phyloP scores from a whole-genome alignment of 2,113 vertebrate genomes.

The Myiagra hebetior region DNA sequence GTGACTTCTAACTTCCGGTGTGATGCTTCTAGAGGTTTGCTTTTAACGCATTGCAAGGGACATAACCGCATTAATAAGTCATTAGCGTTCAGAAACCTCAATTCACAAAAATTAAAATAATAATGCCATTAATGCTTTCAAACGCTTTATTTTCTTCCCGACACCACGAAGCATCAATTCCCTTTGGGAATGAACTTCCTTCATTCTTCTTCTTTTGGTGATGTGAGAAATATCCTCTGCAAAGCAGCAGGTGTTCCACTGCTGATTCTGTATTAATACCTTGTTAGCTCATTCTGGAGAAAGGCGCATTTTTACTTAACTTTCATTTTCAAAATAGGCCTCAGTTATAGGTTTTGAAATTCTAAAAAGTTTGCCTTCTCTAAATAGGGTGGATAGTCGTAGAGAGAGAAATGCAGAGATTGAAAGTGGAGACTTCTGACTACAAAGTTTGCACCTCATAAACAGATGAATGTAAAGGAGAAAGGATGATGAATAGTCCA shows the following conservation, averaged over 20 bases:
- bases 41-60: background rate
- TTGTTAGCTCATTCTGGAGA: background rate
- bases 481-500: background rate
- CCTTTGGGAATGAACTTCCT: background rate
- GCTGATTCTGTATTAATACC: background rate
- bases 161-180: background rate
- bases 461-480: background rate
- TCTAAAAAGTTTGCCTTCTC: background rate
- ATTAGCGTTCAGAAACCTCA: background rate
- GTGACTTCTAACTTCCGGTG: background rate
- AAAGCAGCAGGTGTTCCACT: background rate
- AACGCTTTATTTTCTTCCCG: background rate
- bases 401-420: background rate
- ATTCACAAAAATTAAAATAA: background rate
- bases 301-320: background rate
- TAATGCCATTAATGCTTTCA: background rate
- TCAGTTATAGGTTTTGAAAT: background rate
- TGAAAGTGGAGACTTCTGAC: background rate
- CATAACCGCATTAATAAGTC: background rate
- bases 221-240: background rate
- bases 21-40: background rate
- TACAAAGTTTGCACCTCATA: background rate
- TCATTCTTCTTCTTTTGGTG: background rate
- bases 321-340: background rate
- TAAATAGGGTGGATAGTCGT: background rate